Base-by-base conservation (phyloP, 2,113 vertebrate genomes). In the Cebidichthys violaceus region DNA sequence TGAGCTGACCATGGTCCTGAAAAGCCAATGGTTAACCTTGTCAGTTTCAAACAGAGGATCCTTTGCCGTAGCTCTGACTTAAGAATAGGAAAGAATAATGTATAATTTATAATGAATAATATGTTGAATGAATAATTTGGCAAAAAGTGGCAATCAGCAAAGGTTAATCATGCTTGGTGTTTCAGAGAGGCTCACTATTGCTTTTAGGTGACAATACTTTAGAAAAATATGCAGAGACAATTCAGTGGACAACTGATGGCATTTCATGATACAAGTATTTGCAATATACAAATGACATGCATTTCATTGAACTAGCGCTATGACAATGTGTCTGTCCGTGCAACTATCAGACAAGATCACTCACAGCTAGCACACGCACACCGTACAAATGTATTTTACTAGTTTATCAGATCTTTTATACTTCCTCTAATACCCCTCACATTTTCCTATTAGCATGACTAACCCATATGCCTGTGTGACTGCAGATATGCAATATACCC, bases 1-100 rank as follows among this genome's bases (percentile, higher is more conserved):
- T 79, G 91, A 89, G 77, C 89, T 90, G 86, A 65, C 90, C 86
- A 31, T 87, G 86, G 89, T 90, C 66, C 89, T 91, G 90, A 91
- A 90, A 73, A 50, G 13, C 20, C 31, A 57, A 79, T 15, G 20
- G 33, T 61, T 67, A 15, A 54, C 33, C 3, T 22, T 60, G 3
- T 71, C 29, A 47, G 3, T 31, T 67, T 45, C 14, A 14, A 31
- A 35, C 5, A 35, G 1, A 15, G 14, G 76, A 15, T 33, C 37
- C 33, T 54, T 20, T 31, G 1, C 72, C 39, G 11, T n/a, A 54
- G 31, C 11, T 4, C 13, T 15, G 0, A 35, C 3, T 41, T 62
- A 35, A 20, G 9, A 64, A 64, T 54, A 13, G 11, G 4, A 9
- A n/a, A 69, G 2, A 43, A 24, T 33, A 1, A 6, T 65, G n/a